Base-by-base conservation (phyloP, 2,113 vertebrate genomes). In the Passer montanus region DNA sequence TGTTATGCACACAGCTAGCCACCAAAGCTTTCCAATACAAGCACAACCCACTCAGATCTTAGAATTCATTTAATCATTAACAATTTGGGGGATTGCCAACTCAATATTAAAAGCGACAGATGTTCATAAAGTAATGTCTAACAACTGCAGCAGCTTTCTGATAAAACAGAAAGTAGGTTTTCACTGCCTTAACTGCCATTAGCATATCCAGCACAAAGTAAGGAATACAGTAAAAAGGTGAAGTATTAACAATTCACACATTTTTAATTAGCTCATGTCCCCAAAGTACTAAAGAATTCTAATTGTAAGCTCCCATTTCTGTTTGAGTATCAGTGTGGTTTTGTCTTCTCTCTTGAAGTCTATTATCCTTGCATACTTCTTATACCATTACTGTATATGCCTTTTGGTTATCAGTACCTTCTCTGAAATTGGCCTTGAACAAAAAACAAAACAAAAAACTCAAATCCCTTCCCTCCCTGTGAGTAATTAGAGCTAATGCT, bases 31-130 rank as follows among this genome's bases (percentile, higher is more conserved):
- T 49, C 58, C 18, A 4, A 52, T 44, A 69, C 15, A 73, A 67
- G 49, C 31, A 72, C 22, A 83, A 70, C 10, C 50, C 8, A 7
- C 35, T 90, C 55, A 88, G 44, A 90, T 58, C 77, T 87, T 62
- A 41, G 16, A 82, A 87, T 50, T 76, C 30, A 55, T 92, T 78
- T 84, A 56, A 33, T 84, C 83, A 73, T 89, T 70, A 93, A 15
- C 19, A 56, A 33, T 31, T 37, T 84, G 63, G 46, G 56, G 20
- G 20, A 3, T 72, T 94, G 80, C 76, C 89, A 92, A 72, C 9
- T 62, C 69, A 68, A 44, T 80, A 94, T 87, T 76, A 87, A 41
- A 85, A 84, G 85, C 64, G 87, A 79, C 91, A 95, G 82, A 58
- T 76, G 58, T 39, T 91, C 55, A 84, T 59, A 92, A 73, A 85